Evolutionary conservation across 1,140 invertebrate species (phyloP), one percentile per base, ranked within the genome.

Genomic region (Drosophila carrolli): DNA sequence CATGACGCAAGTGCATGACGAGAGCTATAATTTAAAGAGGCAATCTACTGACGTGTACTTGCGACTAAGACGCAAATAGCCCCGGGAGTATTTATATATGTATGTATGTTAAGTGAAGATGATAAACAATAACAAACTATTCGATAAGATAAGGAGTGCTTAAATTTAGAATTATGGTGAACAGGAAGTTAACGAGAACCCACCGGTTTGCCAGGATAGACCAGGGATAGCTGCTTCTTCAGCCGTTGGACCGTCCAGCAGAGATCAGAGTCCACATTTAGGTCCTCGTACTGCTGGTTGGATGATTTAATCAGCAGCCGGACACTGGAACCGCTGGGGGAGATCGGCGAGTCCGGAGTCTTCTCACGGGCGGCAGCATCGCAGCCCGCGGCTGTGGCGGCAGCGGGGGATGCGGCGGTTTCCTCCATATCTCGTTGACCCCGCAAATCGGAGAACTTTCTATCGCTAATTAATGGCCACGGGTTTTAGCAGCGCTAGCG

Each of bases 131-230:
- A 67, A 68, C 61, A 74, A 71, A 66, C 47, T n/a, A 11, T 7
- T 5, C 43, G 68, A 71, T 71, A 58, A 67, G 65, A 67, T 67
- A 66, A 16, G 29, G 41, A 27, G 35, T 44, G 8, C 7, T 8
- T 32, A 32, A 32, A 32, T 32, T 1, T 32, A 32, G 29, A 32
- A 32, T 8, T 32, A 32, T 32, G 29, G 29, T 1, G 23, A 23
- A 23, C 2, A 23, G 3, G 10, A 23, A 19, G 1, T 19, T 19
- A 19, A 11, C 5, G 11, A 38, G 5, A 37, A 94, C 95, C 95
- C 94, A 98, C 97, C 86, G 97, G 97, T 95, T 97, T 97, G 89
- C 95, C 97, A 13, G 97, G 97, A 94, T 98, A 98, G 58, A 97
- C 95, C 92, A 96, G 94, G 5, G 96, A 95, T 19, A 98, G 93